These are phyloP conservation scores for Dryomyza anilis DNA, from an alignment of 2,888 invertebrate species.

Conservation along the genomic window DNA sequence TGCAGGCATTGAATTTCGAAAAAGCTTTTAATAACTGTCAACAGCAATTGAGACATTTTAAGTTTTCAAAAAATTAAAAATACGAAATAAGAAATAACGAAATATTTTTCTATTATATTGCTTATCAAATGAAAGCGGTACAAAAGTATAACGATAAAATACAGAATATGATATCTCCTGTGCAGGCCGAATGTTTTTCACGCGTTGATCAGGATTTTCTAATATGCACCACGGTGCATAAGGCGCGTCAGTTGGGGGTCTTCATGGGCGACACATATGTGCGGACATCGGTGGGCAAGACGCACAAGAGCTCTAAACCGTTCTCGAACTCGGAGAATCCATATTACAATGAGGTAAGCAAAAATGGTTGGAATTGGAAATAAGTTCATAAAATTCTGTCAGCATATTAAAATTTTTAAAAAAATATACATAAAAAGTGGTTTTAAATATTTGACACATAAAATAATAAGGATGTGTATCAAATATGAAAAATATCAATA, in stretches of 20 bases:
- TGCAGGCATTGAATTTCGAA: slow-evolving; percentile 3
- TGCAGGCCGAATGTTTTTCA: slow-evolving; percentile 52
- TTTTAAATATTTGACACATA: no score
- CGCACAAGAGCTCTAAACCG: slow-evolving; percentile 66
- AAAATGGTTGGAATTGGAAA: no score
- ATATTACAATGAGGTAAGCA: slow-evolving; percentile 71
- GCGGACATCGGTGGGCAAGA: slow-evolving; percentile 67
- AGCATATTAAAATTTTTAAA: no score
- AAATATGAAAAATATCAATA: no score
- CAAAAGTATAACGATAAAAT: not conserved
- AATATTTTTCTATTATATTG: no score
- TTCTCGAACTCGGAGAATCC: slow-evolving; percentile 68
- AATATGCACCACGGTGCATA: slow-evolving; percentile 70
- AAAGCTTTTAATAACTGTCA: slow-evolving; percentile 2
- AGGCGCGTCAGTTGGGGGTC: slow-evolving; percentile 67
- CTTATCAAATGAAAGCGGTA: not conserved
- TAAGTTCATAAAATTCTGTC: no score
- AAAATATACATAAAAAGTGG: no score
- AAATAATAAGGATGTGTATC: no score
- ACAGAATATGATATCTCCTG: slow-evolving; percentile 40
- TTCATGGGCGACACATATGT: slow-evolving; percentile 68
- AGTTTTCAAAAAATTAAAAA: not conserved
- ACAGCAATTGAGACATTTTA: not conserved
- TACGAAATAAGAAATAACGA: no score
- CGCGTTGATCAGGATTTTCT: slow-evolving; percentile 62